Evolutionary conservation across 1,140 invertebrate species (phyloP), one percentile per base, ranked within the genome.

Genomic region (Cotesia vestalis): DNA sequence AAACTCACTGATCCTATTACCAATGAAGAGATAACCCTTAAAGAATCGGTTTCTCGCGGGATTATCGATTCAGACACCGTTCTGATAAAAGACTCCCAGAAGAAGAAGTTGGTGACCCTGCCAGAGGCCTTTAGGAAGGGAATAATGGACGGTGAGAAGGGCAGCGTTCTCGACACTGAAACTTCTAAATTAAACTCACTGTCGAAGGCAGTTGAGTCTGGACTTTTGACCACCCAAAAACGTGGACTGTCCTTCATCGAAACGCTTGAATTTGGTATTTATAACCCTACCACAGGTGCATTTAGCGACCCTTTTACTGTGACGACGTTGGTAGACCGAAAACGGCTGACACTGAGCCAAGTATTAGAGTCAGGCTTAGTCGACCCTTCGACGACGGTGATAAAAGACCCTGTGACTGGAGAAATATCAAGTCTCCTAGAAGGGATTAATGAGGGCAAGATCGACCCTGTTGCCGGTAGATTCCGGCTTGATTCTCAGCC

Each of bases 1-100:
- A 90, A 91, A 84, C 91, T 94, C 75, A 93, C 88, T 46, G 93
- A 95, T 88, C 92, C 94, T n/a, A 72, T 89, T 78, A 90, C 90
- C 69, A 89, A 90, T 55, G 90, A 93, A 84, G 84, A 90, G 51
- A 83, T 94, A n/a, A 92, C 92, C 12, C 88, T 98, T 11, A 93
- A 94, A 88, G 94, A 97, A 80, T 95, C 96, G 1, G 89, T 95
- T 61, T 89, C 90, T 71, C 87, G 92, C 17, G 95, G 96, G 68
- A 90, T 94, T 40, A 91, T 98, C 60, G 94, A 98, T 88, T 91
- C 95, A 0, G 91, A 95, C 83, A 94, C 95, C 6, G 95, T 94
- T 38, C 85, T 96, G 68, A 91, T 97, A 53, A 97, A 96, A 89
- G 95, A 97, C 87, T 90, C 91, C 73, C 90, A 92, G 75, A 94